phyloP scores from a whole-genome alignment of 2,113 vertebrate genomes.

The Peromyscus maniculatus region DNA sequence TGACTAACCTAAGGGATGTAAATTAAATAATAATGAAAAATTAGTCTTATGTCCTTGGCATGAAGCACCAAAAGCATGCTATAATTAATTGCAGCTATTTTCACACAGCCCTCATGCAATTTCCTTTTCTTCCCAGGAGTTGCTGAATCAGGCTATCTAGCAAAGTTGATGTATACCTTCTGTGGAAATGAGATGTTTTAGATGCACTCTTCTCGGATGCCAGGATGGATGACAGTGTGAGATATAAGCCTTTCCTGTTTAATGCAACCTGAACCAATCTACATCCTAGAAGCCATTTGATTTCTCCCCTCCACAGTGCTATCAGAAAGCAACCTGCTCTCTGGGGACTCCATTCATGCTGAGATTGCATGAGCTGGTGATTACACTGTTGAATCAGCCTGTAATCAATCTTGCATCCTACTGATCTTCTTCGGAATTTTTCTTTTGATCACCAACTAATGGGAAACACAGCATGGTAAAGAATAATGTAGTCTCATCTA shows the following conservation, averaged over 20 bases:
- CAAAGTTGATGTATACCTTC: conserved; percentile 69
- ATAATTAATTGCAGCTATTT: conserved; percentile 76
- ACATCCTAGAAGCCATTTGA: conserved; percentile 86
- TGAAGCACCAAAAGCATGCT: conserved; percentile 23
- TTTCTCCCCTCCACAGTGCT: conserved; percentile 81
- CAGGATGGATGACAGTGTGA: conserved; percentile 79
- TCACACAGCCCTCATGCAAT: conserved; percentile 10
- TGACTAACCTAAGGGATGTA: conserved; percentile 37
- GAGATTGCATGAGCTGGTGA: conserved; percentile 91
- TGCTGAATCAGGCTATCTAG: conserved; percentile 76
- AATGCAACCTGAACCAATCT: conserved; percentile 85
- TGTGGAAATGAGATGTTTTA: conserved; percentile 79
- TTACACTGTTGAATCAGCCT: conserved; percentile 90
- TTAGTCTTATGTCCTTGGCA: conserved; percentile 57
- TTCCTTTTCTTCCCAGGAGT: conserved; percentile 60
- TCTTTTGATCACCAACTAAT: conserved; percentile 91
- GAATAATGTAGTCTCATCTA: conserved; percentile 90
- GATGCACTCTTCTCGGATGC: conserved; percentile 75
- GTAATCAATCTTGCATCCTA: conserved; percentile 91
- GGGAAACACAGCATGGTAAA: conserved; percentile 88
- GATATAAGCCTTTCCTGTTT: conserved; percentile 84
- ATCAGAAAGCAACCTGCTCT: conserved; percentile 87
- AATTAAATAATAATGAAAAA: conserved; percentile 73
- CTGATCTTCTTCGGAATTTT: conserved; percentile 89
- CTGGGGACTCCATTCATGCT: conserved; percentile 89